phyloP scores from a whole-genome alignment of 2,888 invertebrate genomes.

The Stenolophus ochropezus region DNA sequence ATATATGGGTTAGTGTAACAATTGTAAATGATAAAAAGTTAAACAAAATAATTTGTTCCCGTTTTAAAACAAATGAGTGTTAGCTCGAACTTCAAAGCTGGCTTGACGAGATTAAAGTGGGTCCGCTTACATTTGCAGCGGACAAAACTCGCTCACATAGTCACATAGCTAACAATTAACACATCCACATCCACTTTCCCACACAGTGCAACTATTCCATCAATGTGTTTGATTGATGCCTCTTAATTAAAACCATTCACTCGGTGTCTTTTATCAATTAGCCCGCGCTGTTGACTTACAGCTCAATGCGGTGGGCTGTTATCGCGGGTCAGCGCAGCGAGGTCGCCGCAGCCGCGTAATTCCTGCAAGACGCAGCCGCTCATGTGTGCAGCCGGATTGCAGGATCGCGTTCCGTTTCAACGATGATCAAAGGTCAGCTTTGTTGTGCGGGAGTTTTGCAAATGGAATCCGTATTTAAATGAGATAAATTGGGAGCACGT shows the following conservation, averaged over 20 bases:
- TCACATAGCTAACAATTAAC: slow-evolving; percentile 16
- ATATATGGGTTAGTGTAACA: no score
- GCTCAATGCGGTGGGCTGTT: slow-evolving; percentile 43
- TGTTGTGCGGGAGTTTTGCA: background rate
- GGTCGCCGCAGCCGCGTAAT: slow-evolving; percentile 44
- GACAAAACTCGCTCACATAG: background rate
- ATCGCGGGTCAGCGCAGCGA: slow-evolving; percentile 41
- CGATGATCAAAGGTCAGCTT: slow-evolving; percentile 30
- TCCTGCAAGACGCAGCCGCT: background rate
- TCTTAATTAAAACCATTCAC: slow-evolving; percentile 54
- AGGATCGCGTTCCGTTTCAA: slow-evolving; percentile 11
- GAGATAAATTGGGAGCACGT: background rate
- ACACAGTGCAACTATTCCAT: background rate
- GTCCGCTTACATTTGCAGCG: background rate
- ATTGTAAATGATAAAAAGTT: no score
- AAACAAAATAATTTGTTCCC: no score
- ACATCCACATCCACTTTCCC: background rate
- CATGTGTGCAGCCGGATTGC: background rate
- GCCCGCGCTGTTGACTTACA: slow-evolving; percentile 33
- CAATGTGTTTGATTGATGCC: slow-evolving; percentile 52
- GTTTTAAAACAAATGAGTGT: background rate
- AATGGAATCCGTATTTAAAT: background rate
- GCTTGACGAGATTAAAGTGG: background rate
- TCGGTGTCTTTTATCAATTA: slow-evolving; percentile 57
- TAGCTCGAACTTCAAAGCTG: background rate